Evolutionary conservation across 1,140 invertebrate genomes (phyloP), one percentile per base, ranked within the genome.

Genomic region (Sogatella furcifera): DNA sequence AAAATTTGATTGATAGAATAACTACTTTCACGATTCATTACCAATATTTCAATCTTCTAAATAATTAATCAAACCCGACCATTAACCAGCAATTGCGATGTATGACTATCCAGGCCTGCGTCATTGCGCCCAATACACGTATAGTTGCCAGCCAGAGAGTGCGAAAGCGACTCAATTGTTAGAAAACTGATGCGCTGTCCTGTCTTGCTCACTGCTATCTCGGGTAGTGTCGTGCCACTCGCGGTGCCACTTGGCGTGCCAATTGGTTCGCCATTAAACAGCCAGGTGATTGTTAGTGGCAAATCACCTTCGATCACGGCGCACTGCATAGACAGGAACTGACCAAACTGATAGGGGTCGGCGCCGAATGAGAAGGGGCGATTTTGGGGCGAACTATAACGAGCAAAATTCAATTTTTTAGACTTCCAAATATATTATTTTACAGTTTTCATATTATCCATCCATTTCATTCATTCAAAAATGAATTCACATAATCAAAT

Each of bases 231-330:
- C 72, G 67, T 72, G n/a, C n/a, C n/a, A n/a, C n/a, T n/a, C n/a
- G n/a, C n/a, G n/a, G n/a, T n/a, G n/a, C n/a, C n/a, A n/a, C n/a
- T n/a, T n/a, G n/a, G n/a, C 63, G 63, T 13, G 24, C 24, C 24
- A 28, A 28, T 28, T 15, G 69, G 61, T 9, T 58, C 55, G 22
- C 63, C 82, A 66, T 87, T 83, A 61, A 86, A 81, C 11, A 78
- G 80, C 85, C 85, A 88, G 43, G 76, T 80, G 65, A 87, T 83
- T 38, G 76, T 77, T 28, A 87, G 76, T 43, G 85, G 86, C 19
- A 82, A 76, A 73, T 88, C 87, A 41, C 88, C 88, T 69, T 85
- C 85, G 68, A 80, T 81, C 67, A 88, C 84, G 61, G 81, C 80
- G 70, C 85, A 88, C 63, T 82, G 81, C 5, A 86, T 78, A 82